These are phyloP conservation scores for Lutjanus erythropterus DNA, from an alignment of 2,113 vertebrate genomes.

Conservation along the genomic window DNA sequence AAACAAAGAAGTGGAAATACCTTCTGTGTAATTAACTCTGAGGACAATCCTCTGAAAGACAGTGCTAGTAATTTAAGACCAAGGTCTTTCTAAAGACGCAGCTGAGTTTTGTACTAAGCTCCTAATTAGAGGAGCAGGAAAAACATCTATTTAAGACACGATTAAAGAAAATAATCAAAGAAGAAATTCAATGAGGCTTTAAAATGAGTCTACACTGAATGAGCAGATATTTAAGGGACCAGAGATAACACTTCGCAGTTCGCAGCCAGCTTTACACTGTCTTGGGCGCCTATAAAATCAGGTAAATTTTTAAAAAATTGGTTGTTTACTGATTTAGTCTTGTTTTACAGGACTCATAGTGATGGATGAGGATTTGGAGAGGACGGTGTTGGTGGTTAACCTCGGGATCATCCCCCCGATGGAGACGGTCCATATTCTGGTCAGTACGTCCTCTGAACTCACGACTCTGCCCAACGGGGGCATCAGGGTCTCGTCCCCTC, in stretches of 20 bases:
- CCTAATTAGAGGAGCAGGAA: background rate
- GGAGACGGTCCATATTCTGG: constrained; percentile 91
- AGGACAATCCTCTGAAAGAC: background rate
- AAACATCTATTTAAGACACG: background rate
- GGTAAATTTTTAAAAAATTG: no score
- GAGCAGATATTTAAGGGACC: background rate
- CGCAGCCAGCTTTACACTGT: background rate
- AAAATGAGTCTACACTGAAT: background rate
- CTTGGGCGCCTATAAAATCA: background rate
- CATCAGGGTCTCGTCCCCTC: constrained; percentile 89
- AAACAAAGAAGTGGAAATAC: background rate
- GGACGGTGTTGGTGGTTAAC: constrained; percentile 91
- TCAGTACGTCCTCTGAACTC: constrained; percentile 96
- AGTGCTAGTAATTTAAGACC: background rate
- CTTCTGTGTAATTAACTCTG: background rate
- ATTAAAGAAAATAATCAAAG: background rate
- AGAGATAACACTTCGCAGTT: background rate
- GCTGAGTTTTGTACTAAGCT: background rate
- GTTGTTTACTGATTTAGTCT: constrained; percentile 6
- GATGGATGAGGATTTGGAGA: constrained; percentile 94
- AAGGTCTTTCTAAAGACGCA: background rate
- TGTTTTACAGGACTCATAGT: constrained; percentile 84
- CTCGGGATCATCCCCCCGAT: constrained; percentile 91
- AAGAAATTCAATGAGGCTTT: background rate
- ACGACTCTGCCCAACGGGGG: constrained; percentile 90